Base-by-base conservation (phyloP, 1,140 invertebrate species). In the Drosophila bipectinata region DNA sequence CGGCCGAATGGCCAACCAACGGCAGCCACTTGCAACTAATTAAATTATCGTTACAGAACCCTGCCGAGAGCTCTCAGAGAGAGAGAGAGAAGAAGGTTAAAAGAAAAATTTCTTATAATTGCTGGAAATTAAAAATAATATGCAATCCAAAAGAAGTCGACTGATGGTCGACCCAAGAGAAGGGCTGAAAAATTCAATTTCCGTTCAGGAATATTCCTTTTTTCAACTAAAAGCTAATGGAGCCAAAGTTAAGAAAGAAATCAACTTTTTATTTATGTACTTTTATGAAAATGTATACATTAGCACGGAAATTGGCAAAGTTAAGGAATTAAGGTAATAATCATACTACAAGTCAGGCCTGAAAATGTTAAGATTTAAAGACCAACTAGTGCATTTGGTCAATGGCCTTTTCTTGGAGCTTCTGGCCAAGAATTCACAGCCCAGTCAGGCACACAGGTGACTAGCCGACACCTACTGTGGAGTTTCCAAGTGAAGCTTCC, bases 121-220 rank as follows among this genome's bases (percentile, higher is more conserved):
- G 82, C 60, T 76, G 39, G 51, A 71, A 77, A 81, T 69, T 63
- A 77, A 77, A 74, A 60, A 73, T 67, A 66, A 71, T 67, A 64
- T 51, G 71, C 39, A 74, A 55, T 41, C 47, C 41, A 54, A 32
- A 34, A 34, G 2, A 24, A 45, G 34, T 30, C 53, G 56, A 39
- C 51, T 44, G 24, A 47, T 44, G 45, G 56, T n/a, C 24, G 24
- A 12, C 34, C 37, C 72, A 55, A 62, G 59, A 18, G 54, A 76
- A 60, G 26, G 72, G 51, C 30, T 77, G 45, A 77, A 81, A 87
- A 82, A 82, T 82, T 87, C 62, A 82, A 85, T 85, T 85, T 85
- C 82, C 82, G 69, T 48, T 66, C 60, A 47, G 45, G 41, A 68
- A 28, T 47, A 52, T 47, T 18, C 44, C 15, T 21, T 54, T 61